Evolutionary conservation across 2,113 vertebrate species (phyloP), one percentile per base, ranked within the genome.

Genomic region (Calypte anna): DNA sequence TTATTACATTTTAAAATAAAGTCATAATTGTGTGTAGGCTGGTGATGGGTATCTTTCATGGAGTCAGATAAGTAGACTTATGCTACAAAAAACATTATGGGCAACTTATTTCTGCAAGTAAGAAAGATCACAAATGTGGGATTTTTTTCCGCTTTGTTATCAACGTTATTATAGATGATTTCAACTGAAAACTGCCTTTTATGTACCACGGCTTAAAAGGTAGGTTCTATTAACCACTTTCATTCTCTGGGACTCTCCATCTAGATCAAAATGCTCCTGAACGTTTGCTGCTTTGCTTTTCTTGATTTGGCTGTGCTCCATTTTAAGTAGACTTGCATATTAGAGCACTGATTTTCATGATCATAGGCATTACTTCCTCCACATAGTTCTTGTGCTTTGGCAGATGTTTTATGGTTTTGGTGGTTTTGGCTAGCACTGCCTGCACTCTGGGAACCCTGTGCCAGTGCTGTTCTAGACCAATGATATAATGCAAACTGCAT

Each of bases 401-500:
- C 53, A 70, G 82, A 33, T 2, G 1, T 86, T 82, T 64, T 82
- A 14, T 44, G 48, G 82, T 68, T 88, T 23, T 53, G n/a, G 21
- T 5, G 11, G 63, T 77, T 94, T 86, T 95, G 92, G 83, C 70
- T 22, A 22, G n/a, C 46, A 4, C 28, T 31, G 14, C 2, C 1
- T 81, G 66, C 15, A 7, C 30, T 89, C 24, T 24, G 88, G 95
- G 46, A 82, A 83, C 88, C 87, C 79, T 78, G 86, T 87, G 88
- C 62, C 81, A 79, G 4, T 66, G 66, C 24, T 83, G 85, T 97
- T 98, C 97, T 97, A 97, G 97, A 96, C 74, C 75, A 51, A 21
- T 67, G 93, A 44, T 84, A 66, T 89, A 87, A 86, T 21, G 70
- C 77, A 97, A 96, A 94, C 89, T 74, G 61, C 63, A 23, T 40